These are phyloP conservation scores for Himalopsyche kuldschensis DNA, from an alignment of 2,888 invertebrate species.

Conservation along the genomic window DNA sequence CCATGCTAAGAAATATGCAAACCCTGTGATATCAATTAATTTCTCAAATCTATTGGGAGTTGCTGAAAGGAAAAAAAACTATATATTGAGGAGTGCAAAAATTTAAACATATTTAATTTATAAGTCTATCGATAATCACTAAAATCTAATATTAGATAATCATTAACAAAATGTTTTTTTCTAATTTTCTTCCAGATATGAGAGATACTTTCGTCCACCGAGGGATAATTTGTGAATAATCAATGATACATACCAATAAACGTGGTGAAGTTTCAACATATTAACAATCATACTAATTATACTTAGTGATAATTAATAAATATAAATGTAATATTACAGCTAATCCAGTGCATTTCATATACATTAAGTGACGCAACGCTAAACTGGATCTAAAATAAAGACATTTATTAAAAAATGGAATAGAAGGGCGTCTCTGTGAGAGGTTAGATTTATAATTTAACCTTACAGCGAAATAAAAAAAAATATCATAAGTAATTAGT, in stretches of 20 bases:
- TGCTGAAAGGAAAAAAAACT: too few relatives aligned
- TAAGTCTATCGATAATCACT: too few relatives aligned
- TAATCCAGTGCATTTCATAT: not conserved
- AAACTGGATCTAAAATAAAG: not conserved
- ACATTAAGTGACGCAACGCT: not conserved
- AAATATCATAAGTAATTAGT: not conserved
- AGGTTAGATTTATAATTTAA: not conserved
- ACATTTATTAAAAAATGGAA: not conserved
- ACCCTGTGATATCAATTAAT: too few relatives aligned
- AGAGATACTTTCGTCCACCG: not conserved
- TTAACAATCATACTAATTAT: not conserved
- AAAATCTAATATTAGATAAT: not conserved
- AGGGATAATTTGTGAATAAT: not conserved
- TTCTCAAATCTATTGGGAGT: too few relatives aligned
- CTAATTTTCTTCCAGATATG: not conserved
- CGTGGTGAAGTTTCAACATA: not conserved
- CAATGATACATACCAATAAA: not conserved
- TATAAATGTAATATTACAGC: not conserved
- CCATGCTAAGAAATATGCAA: too few relatives aligned
- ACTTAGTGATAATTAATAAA: not conserved
- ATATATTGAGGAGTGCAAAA: too few relatives aligned
- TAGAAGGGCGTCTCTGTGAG: not conserved
- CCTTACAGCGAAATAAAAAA: not conserved
- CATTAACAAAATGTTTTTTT: not conserved
- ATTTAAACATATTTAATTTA: too few relatives aligned